Base-by-base conservation (phyloP, 2,113 vertebrate genomes). In the Suricata suricatta region DNA sequence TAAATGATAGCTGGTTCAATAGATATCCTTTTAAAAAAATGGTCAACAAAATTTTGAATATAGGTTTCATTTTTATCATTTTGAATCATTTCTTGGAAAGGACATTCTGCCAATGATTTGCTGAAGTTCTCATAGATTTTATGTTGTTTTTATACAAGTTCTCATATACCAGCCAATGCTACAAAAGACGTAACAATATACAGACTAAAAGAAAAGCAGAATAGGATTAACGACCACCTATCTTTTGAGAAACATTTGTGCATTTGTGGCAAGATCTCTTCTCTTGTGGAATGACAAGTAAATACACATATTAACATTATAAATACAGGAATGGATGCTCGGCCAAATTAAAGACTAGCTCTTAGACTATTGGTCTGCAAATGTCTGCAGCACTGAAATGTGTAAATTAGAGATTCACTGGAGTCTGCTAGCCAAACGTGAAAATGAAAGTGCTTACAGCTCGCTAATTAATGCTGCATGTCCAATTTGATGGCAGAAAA, bases 361-460 rank as follows among this genome's bases (percentile, higher is more conserved):
- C 86, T 94, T 84, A 86, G 81, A 94, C 96, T 88, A 77, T 15
- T 91, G 89, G 66, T 95, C 72, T 96, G 88, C 52, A 77, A 90
- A 94, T 85, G 82, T 93, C 60, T 44, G 29, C 76, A 54, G 89
- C 83, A 8, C 80, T 93, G 96, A 89, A 95, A 95, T 95, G 93
- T 95, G 90, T 97, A 96, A 96, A 93, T 97, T 86, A 95, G 93
- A 96, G 72, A 86, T 44, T 96, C 92, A 47, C 38, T 79, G 38
- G 38, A 89, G 54, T 89, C 68, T 76, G 35, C 69, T 87, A 95
- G 74, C 87, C 82, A 87, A 92, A 93, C 80, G 79, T 84, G 93
- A 98, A 96, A 93, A 85, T 7, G 44, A 47, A 93, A 95, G 87
- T 92, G 74, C 72, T 87, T 96, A 84, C 33, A 77, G 31, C 72